Percentiles rank a stretch among this genome's conserved stretches.
phyloP scores from a whole-genome alignment of 2,888 invertebrate genomes.

The Agrotis ipsilon region DNA sequence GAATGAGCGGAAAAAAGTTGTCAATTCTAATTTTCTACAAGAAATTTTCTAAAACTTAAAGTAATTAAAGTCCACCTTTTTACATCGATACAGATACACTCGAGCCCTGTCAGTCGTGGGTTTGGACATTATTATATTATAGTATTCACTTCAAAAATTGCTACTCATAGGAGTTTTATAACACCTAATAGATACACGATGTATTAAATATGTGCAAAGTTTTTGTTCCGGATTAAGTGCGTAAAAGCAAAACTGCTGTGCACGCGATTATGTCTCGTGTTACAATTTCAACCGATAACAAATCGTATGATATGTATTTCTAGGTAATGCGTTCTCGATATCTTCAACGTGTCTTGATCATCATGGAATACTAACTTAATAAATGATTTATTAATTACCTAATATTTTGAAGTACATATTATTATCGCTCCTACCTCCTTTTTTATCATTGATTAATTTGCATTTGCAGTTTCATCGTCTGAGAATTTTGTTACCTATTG shows the following conservation, averaged over 20 bases:
- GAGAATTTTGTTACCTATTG: not conserved
- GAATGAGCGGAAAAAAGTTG: not conserved
- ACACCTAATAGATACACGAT: not conserved
- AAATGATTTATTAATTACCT: not conserved
- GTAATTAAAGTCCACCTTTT: too few species aligned
- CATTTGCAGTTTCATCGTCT: not conserved
- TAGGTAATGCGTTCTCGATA: constrained; percentile 24
- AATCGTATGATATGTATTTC: constrained; percentile 20
- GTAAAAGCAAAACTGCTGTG: constrained; percentile 42
- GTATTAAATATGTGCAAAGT: not conserved
- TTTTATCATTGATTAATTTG: constrained; percentile 9
- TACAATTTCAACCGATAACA: constrained; percentile 43
- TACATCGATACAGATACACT: too few species aligned
- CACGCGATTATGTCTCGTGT: constrained; percentile 39
- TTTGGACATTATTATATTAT: not conserved
- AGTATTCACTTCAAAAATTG: not conserved
- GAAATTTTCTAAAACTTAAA: too few species aligned
- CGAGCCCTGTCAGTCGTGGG: too few species aligned
- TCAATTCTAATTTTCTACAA: too few species aligned
- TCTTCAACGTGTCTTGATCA: constrained; percentile 13
- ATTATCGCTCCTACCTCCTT: not conserved
- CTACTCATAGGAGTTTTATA: not conserved
- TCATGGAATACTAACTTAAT: not conserved
- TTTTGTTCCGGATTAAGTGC: constrained; percentile 29
- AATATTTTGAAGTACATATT: not conserved